phyloP scores from a whole-genome alignment of 1,140 invertebrate species.

The Tribolium castaneum region DNA sequence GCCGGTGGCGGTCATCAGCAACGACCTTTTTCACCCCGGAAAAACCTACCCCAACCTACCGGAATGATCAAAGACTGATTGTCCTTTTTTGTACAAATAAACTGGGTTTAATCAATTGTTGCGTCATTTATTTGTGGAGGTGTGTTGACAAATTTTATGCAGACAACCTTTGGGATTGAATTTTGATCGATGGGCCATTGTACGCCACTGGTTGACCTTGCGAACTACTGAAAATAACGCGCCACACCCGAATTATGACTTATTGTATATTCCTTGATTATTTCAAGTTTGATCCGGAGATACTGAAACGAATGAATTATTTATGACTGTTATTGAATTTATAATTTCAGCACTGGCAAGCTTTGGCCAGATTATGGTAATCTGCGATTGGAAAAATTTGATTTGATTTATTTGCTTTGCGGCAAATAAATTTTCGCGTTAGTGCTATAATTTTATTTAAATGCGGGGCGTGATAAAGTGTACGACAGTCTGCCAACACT shows the following conservation, averaged over 20 bases:
- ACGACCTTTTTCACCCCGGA: slow-evolving; percentile 46
- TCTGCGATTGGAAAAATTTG: not conserved
- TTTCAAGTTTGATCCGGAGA: not conserved
- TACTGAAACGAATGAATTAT: slow-evolving; percentile 6
- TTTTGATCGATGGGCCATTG: slow-evolving; percentile 18
- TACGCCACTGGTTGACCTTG: slow-evolving; percentile 33
- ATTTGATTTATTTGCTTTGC: slow-evolving; percentile 16
- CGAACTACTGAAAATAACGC: slow-evolving; percentile 23
- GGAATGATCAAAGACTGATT: slow-evolving; percentile 29
- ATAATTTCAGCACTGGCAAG: not conserved
- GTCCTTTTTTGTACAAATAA: not conserved
- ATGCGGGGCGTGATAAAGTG: slow-evolving; percentile 7
- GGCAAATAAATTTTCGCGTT: not conserved
- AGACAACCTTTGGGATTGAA: slow-evolving; percentile 28
- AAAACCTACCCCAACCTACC: slow-evolving; percentile 46
- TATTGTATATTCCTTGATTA: slow-evolving; percentile 6
- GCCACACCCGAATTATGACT: slow-evolving; percentile 20
- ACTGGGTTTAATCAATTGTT: not conserved
- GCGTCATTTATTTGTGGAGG: not conserved
- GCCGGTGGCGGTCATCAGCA: slow-evolving; percentile 53
- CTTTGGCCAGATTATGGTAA: not conserved
- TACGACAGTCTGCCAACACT: not conserved
- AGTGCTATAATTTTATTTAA: not conserved
- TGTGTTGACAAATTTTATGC: slow-evolving; percentile 30
- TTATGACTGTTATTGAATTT: slow-evolving; percentile 9